Percentiles rank a stretch among this genome's conserved stretches.
phyloP scores from a whole-genome alignment of 1,140 invertebrate genomes.

The Lasioglossum albipes region DNA sequence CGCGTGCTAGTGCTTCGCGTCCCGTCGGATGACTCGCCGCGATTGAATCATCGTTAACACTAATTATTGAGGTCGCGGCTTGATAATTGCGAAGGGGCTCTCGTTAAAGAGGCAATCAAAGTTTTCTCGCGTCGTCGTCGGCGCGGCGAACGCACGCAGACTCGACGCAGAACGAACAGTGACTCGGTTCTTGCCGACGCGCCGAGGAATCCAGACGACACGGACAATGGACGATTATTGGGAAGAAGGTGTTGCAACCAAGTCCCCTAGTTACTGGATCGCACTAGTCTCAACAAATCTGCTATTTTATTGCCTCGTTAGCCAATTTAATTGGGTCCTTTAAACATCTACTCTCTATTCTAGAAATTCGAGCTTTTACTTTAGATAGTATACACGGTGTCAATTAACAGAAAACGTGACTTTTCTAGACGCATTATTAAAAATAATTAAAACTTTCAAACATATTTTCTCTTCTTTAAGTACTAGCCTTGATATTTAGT shows the following conservation, averaged over 20 bases:
- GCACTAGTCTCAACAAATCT: neutral
- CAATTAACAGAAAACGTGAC: too few species aligned
- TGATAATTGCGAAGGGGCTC: constrained; percentile 43
- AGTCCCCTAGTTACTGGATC: neutral
- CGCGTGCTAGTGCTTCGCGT: too few species aligned
- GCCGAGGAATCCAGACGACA: constrained; percentile 16
- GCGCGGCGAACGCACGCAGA: neutral
- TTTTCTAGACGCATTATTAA: too few species aligned
- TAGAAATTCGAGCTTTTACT: too few species aligned
- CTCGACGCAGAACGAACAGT: constrained; percentile 3
- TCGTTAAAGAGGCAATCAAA: constrained; percentile 50
- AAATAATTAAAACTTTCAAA: too few species aligned
- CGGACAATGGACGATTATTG: constrained; percentile 51
- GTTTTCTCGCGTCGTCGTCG: constrained; percentile 46
- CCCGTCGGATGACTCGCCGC: constrained; percentile 18
- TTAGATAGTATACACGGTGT: too few species aligned
- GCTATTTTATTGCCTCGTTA: neutral
- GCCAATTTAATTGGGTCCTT: neutral
- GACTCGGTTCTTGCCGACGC: constrained; percentile 31
- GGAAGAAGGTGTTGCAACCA: constrained; percentile 34
- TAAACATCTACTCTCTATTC: too few species aligned
- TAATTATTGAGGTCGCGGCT: constrained; percentile 59
- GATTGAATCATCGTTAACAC: constrained; percentile 36
- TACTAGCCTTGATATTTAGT: too few species aligned
- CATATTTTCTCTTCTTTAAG: too few species aligned